phyloP scores from a whole-genome alignment of 1,140 invertebrate species.

The Pseudomyrmex concolor region DNA sequence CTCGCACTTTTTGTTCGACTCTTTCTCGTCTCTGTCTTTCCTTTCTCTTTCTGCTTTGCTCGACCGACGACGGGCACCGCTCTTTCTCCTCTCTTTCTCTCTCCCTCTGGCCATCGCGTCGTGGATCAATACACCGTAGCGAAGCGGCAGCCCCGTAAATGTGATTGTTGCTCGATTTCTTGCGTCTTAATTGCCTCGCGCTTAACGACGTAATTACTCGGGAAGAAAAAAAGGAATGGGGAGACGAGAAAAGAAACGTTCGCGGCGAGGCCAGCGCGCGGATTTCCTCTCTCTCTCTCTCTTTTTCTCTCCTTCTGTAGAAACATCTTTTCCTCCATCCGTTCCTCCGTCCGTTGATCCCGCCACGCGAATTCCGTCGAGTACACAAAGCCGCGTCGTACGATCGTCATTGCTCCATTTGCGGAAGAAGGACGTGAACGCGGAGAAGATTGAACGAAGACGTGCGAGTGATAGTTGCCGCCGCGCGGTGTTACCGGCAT shows the following conservation, averaged over 20 bases:
- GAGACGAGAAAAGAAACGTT: constrained; percentile 70
- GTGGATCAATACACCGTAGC: constrained; percentile 82
- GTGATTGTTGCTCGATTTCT: constrained; percentile 84
- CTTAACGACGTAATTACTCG: constrained; percentile 83
- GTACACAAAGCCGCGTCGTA: constrained; percentile 33
- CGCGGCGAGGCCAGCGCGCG: constrained; percentile 48
- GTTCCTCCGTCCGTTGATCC: background rate
- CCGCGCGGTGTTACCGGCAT: constrained; percentile 71
- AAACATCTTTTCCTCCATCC: too few relatives aligned
- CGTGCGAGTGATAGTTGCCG: constrained; percentile 59
- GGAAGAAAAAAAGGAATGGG: constrained; percentile 63
- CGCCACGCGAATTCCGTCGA: constrained; percentile 3
- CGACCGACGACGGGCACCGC: constrained; percentile 26
- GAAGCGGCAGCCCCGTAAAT: constrained; percentile 78
- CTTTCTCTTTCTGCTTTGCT: constrained; percentile 45
- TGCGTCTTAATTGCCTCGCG: constrained; percentile 82
- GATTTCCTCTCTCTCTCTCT: constrained; percentile 27
- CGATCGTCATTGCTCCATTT: constrained; percentile 19
- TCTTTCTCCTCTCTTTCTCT: constrained; percentile 66
- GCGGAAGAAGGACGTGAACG: background rate
- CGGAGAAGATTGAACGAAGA: background rate
- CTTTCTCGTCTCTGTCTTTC: constrained; percentile 32
- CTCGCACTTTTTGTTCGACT: constrained; percentile 30
- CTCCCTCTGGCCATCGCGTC: constrained; percentile 63
- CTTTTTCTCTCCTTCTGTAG: constrained; percentile 23